These are phyloP conservation scores for Rhamnusium bicolor DNA, from an alignment of 2,888 invertebrate genomes.

Conservation along the genomic window DNA sequence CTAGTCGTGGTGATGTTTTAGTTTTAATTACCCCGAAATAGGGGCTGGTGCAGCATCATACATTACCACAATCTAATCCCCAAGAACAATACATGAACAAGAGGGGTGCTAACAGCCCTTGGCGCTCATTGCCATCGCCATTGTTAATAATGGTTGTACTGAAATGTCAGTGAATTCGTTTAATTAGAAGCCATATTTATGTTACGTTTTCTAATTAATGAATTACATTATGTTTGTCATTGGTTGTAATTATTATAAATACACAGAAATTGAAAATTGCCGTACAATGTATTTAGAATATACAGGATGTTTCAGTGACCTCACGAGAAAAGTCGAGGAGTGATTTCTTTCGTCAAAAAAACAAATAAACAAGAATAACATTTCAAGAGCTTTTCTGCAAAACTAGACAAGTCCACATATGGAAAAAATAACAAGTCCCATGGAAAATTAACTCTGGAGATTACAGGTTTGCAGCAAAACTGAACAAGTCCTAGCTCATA, in stretches of 20 bases:
- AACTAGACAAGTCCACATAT: too few relatives aligned
- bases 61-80: slow-evolving; percentile 52
- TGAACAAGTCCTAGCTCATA: too few relatives aligned
- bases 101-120: slow-evolving; percentile 37
- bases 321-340: too few relatives aligned
- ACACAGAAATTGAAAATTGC: background rate
- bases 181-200: slow-evolving; percentile 50
- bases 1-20: slow-evolving; percentile 47
- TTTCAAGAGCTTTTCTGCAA: too few relatives aligned
- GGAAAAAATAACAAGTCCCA: too few relatives aligned
- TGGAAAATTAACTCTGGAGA: too few relatives aligned
- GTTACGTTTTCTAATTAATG: slow-evolving; percentile 44
- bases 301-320: too few relatives aligned
- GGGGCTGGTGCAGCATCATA: slow-evolving; percentile 40
- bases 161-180: slow-evolving; percentile 41
- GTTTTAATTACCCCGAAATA: slow-evolving; percentile 47
- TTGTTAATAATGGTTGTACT: slow-evolving; percentile 45
- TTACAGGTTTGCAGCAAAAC: too few relatives aligned
- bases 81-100: slow-evolving; percentile 43
- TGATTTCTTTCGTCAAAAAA: too few relatives aligned
- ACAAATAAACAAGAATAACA: too few relatives aligned
- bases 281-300: background rate
- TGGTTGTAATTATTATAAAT: slow-evolving; percentile 29
- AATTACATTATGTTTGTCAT: slow-evolving; percentile 40
- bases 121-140: slow-evolving; percentile 33